Conservation (phyloP, 30 jellyfish, hydroid and myxozoan genomes). For the Hydractinia echinata region DNA sequence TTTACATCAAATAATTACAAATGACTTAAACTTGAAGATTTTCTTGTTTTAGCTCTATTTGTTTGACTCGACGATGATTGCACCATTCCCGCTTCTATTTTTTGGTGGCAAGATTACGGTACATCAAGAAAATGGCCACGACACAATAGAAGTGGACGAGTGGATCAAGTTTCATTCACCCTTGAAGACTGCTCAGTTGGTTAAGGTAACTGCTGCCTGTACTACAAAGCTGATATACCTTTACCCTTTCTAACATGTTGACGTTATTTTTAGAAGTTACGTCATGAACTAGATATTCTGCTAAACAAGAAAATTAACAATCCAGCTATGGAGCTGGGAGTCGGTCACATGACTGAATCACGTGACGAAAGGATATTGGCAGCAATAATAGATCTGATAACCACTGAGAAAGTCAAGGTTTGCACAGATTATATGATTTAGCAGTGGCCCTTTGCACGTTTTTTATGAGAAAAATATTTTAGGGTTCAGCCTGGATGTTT, state of each 20-base stretch:
- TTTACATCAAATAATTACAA: no score
- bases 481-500: no score
- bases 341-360: slow-evolving; percentile 23
- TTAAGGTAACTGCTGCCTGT: slow-evolving; percentile 38
- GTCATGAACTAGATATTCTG: slow-evolving; percentile 57
- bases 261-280: slow-evolving; percentile 35
- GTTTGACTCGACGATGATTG: slow-evolving; percentile 57
- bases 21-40: not conserved
- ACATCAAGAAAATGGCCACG: slow-evolving; percentile 59
- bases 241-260: not conserved
- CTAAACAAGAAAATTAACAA: slow-evolving; percentile 51
- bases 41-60: slow-evolving; percentile 42
- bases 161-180: slow-evolving; percentile 75
- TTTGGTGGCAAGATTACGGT: slow-evolving; percentile 66
- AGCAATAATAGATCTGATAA: slow-evolving; percentile 65
- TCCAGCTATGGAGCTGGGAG: slow-evolving; percentile 46
- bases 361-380: slow-evolving; percentile 36
- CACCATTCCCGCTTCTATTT: slow-evolving; percentile 77
- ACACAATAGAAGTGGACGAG: slow-evolving; percentile 56
- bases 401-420: slow-evolving; percentile 66
- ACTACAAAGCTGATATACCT: no score
- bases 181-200: slow-evolving; percentile 55
- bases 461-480: no score
- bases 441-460: no score
- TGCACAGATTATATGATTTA: no score